Evolutionary conservation across 2,797 vertebrate species (phyloP), one percentile per base, ranked within the genome.

Genomic region (Hirundo rustica): DNA sequence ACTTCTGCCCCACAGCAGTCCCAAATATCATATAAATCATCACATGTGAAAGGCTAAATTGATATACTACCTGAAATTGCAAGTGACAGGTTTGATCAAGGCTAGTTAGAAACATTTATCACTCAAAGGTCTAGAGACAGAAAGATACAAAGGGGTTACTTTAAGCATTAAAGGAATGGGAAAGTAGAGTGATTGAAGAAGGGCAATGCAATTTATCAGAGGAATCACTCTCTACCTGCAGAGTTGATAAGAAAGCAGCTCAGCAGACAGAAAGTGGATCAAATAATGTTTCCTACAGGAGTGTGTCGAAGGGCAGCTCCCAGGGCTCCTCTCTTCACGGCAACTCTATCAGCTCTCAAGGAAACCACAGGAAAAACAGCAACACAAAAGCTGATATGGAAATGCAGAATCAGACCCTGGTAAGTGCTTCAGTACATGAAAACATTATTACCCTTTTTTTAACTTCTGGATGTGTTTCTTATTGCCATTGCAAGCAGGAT

Each of bases 261-360:
- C 90, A 84, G 95, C 97, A 96, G 96, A 96, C 96, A 93, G 98
- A 97, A 97, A 98, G 97, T 96, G 96, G 97, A 98, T 98, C 97
- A 98, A 98, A 98, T 98, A 97, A 96, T 97, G 92, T 98, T 98
- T 98, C 97, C 98, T 97, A 85, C 98, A 98, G 98, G 97, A 98
- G 95, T n/a, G 85, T 98, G 91, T 97, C 97, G 96, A 98, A 99
- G 98, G 98, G 98, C 97, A 98, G 95, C 96, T 97, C 97, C 79
- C 98, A 98, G 96, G 94, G 96, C 87, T 97, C 97, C 60, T 94
- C 98, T 87, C 97, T 98, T 71, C 96, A 97, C 4, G 40, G 96
- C 95, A 97, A 97, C 97, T 98, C 98, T 81, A 85, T 96, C 94
- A 95, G 95, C 94, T 62, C 96, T 95, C 96, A 98, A 98, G 98